These are phyloP conservation scores for Ammodytes marinus DNA, from an alignment of 2,113 vertebrate species.

Conservation along the genomic window DNA sequence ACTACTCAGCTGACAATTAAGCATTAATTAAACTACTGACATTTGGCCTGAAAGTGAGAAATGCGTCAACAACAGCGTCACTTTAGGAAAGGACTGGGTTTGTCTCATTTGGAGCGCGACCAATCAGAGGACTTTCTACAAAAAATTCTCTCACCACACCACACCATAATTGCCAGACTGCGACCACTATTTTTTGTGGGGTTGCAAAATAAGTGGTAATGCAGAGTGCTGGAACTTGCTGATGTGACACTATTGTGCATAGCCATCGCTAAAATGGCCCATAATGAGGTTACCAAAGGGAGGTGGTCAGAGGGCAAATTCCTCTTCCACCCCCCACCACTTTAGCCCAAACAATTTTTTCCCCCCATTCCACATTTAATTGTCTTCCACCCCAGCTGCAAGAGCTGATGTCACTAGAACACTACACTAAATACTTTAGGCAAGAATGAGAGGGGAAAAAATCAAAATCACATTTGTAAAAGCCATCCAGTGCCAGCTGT, in stretches of 20 bases:
- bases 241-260: slow-evolving; percentile 59
- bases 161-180: slow-evolving; percentile 48
- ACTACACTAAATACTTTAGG: slow-evolving; percentile 71
- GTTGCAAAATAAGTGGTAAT: slow-evolving; percentile 55
- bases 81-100: slow-evolving; percentile 30
- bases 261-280: slow-evolving; percentile 52
- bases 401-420: slow-evolving; percentile 78
- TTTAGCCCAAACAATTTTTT: slow-evolving; percentile 42
- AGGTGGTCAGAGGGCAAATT: slow-evolving; percentile 72
- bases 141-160: slow-evolving; percentile 50
- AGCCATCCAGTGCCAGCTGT: slow-evolving; percentile 39
- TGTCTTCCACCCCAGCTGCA: slow-evolving; percentile 78
- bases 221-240: slow-evolving; percentile 66
- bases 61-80: slow-evolving; percentile 61
- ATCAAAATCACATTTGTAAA: slow-evolving; percentile 56
- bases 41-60: slow-evolving; percentile 56
- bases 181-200: slow-evolving; percentile 66
- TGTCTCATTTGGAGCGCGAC: slow-evolving; percentile 61
- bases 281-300: slow-evolving; percentile 67
- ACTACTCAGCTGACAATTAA: slow-evolving; percentile 51
- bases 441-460: slow-evolving; percentile 12
- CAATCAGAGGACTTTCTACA: slow-evolving; percentile 63
- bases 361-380: slow-evolving; percentile 70
- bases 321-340: slow-evolving; percentile 42
- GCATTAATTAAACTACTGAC: slow-evolving; percentile 72